phyloP scores from a whole-genome alignment of 2,888 invertebrate species.

The Xestia xanthographa region DNA sequence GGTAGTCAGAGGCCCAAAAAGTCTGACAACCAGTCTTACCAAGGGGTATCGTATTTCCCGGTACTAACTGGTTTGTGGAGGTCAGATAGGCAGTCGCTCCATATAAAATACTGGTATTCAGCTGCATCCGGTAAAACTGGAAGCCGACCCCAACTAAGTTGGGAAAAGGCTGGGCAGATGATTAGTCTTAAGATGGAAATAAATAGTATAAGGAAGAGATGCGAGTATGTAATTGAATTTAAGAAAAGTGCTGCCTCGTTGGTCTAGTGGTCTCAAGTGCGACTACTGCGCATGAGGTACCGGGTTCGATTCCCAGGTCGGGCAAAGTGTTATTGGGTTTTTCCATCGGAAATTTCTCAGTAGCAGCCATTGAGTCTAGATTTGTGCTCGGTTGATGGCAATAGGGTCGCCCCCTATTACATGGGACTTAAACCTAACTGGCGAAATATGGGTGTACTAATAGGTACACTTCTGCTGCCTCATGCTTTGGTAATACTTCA shows the following conservation, averaged over 20 bases:
- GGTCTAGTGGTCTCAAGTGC: neutral
- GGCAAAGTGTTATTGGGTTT: neutral
- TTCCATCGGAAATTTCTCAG: neutral
- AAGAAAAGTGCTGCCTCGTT: neutral
- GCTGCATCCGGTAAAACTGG: no score
- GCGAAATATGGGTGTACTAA: neutral
- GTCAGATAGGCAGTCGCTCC: no score
- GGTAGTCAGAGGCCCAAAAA: no score
- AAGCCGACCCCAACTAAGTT: no score
- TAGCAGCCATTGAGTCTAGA: neutral
- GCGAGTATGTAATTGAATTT: neutral
- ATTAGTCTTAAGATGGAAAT: neutral
- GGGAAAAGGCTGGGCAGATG: no score
- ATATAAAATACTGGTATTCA: no score
- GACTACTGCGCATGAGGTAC: neutral
- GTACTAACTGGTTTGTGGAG: no score
- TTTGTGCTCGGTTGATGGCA: neutral
- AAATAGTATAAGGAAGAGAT: slow-evolving; percentile 1
- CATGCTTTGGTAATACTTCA: neutral
- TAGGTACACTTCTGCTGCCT: neutral
- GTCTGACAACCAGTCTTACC: no score
- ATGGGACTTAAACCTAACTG: no score
- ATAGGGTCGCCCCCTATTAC: neutral
- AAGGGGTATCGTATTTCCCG: no score
- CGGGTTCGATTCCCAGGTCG: neutral